A percentile compares a stretch with the other conserved stretches of the same genome.
Conservation (phyloP, 1,140 invertebrate genomes). For the Probaryconus sp. region DNA sequence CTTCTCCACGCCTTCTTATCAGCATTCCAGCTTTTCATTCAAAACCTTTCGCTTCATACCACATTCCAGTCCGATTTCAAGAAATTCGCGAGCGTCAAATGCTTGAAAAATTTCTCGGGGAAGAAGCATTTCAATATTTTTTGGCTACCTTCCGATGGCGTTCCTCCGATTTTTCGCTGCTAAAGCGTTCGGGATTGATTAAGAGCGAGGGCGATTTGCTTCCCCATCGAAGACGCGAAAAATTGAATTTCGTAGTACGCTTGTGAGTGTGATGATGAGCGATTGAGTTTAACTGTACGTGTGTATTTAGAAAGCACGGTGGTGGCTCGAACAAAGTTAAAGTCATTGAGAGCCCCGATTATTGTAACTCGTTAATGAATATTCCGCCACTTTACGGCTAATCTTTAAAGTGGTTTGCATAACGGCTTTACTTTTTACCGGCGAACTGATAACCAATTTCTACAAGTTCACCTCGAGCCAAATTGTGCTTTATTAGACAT, state of each 20-base stretch:
- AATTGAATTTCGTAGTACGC: no score
- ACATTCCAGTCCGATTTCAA: conserved; percentile 8
- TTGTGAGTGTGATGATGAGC: no score
- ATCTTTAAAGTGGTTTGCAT: conserved; percentile 44
- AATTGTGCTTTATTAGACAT: conserved; percentile 27
- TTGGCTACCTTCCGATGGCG: no score
- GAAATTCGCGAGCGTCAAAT: conserved; percentile 10
- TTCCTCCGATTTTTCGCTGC: background rate
- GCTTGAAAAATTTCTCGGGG: conserved; percentile 15
- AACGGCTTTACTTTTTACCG: conserved; percentile 40
- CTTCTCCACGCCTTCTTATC: conserved; percentile 27
- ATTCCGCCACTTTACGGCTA: conserved; percentile 26
- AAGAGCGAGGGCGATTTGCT: no score
- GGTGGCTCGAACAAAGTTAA: conserved; percentile 11
- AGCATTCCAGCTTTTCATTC: conserved; percentile 39
- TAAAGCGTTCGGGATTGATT: no score
- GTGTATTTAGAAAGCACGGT: no score
- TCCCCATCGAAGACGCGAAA: no score
- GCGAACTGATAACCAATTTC: conserved; percentile 30
- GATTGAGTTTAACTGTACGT: no score
- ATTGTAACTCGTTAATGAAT: conserved; percentile 47
- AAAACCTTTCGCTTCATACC: conserved; percentile 11
- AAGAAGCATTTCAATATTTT: no score
- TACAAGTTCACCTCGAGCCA: conserved; percentile 28
- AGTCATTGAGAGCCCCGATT: conserved; percentile 19